Evolutionary conservation across 2,888 invertebrate species (phyloP).

Genomic region (Osmoderma eremita): DNA sequence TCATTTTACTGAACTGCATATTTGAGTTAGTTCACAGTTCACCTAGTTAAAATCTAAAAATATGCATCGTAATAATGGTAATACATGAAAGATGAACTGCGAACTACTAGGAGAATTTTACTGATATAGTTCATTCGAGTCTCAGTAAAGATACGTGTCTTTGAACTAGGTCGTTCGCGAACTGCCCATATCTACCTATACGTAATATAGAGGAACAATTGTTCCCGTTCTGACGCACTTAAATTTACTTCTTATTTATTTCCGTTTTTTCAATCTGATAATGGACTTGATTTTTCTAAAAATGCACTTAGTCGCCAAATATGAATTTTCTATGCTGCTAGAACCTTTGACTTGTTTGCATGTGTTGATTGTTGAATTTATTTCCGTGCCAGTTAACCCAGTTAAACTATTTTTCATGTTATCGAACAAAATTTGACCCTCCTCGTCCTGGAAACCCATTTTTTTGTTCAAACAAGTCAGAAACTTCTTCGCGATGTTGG

Average conservation of each 20-base stretch:
- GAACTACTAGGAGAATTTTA: no score
- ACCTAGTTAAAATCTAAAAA: no score
- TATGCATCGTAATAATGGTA: no score
- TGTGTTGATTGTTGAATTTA: slow-evolving; percentile 39
- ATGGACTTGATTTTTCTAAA: slow-evolving; percentile 42
- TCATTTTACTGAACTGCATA: no score
- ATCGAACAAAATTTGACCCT: slow-evolving; percentile 54
- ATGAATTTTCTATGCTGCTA: slow-evolving; percentile 43
- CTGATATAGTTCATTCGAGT: no score
- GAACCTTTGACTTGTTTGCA: slow-evolving; percentile 42
- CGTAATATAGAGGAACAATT: no score
- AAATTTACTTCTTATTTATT: slow-evolving; percentile 10
- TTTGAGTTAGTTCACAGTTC: no score
- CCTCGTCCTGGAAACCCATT: slow-evolving; percentile 53
- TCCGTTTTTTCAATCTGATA: slow-evolving; percentile 36
- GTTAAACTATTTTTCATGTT: slow-evolving; percentile 52
- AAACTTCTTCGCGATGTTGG: slow-evolving; percentile 53
- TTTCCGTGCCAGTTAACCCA: slow-evolving; percentile 43
- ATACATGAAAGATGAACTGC: no score
- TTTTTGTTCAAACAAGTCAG: slow-evolving; percentile 56
- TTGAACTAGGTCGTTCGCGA: no score
- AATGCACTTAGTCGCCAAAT: slow-evolving; percentile 43
- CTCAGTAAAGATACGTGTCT: no score
- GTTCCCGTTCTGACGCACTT: not conserved
- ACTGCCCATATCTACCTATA: no score